Conservation (phyloP, 1,140 invertebrate species). For the Drosophila ogumai region DNA sequence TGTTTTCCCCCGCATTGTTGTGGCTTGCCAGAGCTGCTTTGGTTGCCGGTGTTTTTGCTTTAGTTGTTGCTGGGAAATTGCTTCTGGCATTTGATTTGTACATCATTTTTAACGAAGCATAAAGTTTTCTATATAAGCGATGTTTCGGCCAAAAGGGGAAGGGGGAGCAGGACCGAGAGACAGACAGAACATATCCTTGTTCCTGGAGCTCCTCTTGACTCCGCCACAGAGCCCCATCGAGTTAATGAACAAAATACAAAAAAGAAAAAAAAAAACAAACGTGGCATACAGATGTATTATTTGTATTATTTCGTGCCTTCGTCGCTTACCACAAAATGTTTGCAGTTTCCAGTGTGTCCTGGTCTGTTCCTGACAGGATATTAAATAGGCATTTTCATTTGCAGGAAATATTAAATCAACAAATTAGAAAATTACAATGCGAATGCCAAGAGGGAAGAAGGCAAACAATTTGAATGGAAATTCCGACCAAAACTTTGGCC, state of each 20-base stretch:
- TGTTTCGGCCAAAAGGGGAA: background rate
- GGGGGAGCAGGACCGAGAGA: constrained; percentile 9
- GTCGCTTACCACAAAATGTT: constrained; percentile 16
- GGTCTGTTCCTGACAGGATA: constrained; percentile 62
- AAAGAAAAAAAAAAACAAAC: background rate
- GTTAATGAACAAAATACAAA: constrained; percentile 47
- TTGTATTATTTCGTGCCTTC: constrained; percentile 17
- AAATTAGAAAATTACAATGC: constrained; percentile 60
- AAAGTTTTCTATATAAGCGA: constrained; percentile 54
- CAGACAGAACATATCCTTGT: constrained; percentile 45
- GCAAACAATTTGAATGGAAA: background rate
- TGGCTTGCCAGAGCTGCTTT: constrained; percentile 33
- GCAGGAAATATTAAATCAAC: constrained; percentile 70
- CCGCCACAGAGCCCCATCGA: constrained; percentile 7
- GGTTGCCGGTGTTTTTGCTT: constrained; percentile 41
- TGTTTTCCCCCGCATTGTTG: constrained; percentile 41
- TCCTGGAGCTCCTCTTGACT: constrained; percentile 22
- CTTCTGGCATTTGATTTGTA: constrained; percentile 81
- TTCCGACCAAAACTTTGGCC: background rate
- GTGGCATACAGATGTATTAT: constrained; percentile 33
- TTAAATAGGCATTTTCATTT: constrained; percentile 64
- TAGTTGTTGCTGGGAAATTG: constrained; percentile 65
- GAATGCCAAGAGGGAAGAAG: background rate
- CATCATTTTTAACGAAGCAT: constrained; percentile 81
- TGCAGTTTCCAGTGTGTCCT: constrained; percentile 20